Base-by-base conservation (phyloP, 2,113 vertebrate species). In the Serinus canaria region DNA sequence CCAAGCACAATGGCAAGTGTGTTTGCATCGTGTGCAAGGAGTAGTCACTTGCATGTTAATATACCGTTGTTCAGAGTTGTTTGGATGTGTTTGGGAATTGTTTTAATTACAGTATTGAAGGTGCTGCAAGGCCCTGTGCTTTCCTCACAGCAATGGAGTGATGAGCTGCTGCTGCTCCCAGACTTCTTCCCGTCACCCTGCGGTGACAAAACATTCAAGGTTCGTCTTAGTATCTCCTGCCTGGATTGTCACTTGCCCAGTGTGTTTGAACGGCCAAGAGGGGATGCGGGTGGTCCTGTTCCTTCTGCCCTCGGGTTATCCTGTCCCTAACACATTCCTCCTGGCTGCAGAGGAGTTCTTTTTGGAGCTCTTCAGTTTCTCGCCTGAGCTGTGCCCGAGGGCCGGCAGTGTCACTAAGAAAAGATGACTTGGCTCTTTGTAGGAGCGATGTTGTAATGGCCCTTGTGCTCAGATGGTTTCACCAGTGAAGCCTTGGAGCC, bases 201-300 rank as follows among this genome's bases (percentile, higher is more conserved):
- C 44, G 23, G 16, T 28, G 50, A 39, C 39, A 33, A 27, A 59
- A 10, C 7, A 7, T 47, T 67, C 7, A 13, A 14, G 37, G 20
- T 8, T 62, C 3, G 0, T 8, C 31, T 86, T 21, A 19, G 1
- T 13, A 6, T 59, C 43, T 94, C 47, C 64, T 64, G 27, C 27
- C 41, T 59, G 81, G 43, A 5, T 39, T 63, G 35, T 59, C 11
- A 4, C 49, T 73, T 37, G 53, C 19, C 18, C 33, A 8, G 4
- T 0, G 1, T 20, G 39, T 35, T 79, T 0, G 1, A 59, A 13
- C 22, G 56, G 69, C 46, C 43, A 3, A 8, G 50, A 43, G 11
- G 25, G 16, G 35, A 43, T 8, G 1, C 8, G 27, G 11, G n/a
- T 43, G 53, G 15, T 52, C 10, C 30, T 1, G 0, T 39, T 74